These are phyloP conservation scores for Maniola hyperantus DNA, from an alignment of 2,888 invertebrate species.

Conservation along the genomic window DNA sequence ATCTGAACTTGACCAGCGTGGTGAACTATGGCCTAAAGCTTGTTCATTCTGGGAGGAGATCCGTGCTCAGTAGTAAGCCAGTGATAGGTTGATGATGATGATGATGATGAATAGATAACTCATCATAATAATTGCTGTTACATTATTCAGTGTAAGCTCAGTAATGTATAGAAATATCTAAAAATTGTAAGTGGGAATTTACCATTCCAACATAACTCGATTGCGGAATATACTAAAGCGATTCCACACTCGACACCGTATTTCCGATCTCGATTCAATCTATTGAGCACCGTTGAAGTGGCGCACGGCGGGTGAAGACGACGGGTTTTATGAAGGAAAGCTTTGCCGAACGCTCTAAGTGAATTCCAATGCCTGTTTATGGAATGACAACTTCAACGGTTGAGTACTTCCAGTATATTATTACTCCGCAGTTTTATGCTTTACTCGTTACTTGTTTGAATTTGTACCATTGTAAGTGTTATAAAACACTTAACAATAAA, in stretches of 20 bases:
- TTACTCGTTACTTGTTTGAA: not conserved
- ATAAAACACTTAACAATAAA: no score
- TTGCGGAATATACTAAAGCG: constrained; percentile 23
- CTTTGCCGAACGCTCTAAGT: constrained; percentile 25
- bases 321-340: constrained; percentile 30
- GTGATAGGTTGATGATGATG: no score
- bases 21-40: no score
- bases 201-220: constrained; percentile 20
- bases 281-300: constrained; percentile 30
- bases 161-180: not conserved
- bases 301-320: constrained; percentile 17
- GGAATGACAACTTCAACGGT: constrained; percentile 21
- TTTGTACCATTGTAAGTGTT: no score
- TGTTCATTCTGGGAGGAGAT: no score
- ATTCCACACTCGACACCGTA: constrained; percentile 28
- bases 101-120: no score
- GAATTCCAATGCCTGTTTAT: constrained; percentile 30
- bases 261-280: constrained; percentile 35
- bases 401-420: constrained; percentile 15
- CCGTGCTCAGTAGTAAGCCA: no score
- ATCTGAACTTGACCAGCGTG: no score
- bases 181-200: constrained; percentile 4
- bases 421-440: constrained; percentile 7
- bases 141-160: not conserved
- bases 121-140: no score